Base-by-base conservation (phyloP, 2,888 invertebrate species). In the Scaptomyza polygonia region DNA sequence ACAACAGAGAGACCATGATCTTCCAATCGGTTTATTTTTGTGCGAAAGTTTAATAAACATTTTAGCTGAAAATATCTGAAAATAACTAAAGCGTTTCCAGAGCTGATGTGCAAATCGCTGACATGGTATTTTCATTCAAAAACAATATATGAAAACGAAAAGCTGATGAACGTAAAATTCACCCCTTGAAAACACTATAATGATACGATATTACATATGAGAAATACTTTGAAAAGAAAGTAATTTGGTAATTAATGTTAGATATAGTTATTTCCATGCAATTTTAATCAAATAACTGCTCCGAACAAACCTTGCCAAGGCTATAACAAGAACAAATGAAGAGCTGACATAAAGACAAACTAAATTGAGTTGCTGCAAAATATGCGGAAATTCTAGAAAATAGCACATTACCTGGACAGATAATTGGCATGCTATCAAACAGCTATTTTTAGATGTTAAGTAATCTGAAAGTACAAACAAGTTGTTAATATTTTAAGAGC, bases 101-200 rank as follows among this genome's bases (percentile, higher is more conserved):
- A 64, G 55, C 62, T 51, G 70, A 74, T 74, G 62, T 56, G 62
- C 56, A 61, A 65, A 72, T 54, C 59, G 56, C 69, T 69, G 74
- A 57, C 59, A 70, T 55, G 76, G 67, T 77, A 76, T 77, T 76
- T 77, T 76, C 64, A 77, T 77, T 77, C 73, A 77, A 59, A 61
- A 72, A 62, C 57, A 69, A 49, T 47, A 53, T 34, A 11, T 9
- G 51, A 21, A 39, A 18, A 21, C 5, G 5, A n/a, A 4, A 39
- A 3, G n/a, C 3, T 32, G 30, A 21, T 6, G 36, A 34, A n/a
- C n/a, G n/a, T n/a, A n/a, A n/a, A n/a, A n/a, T n/a, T n/a, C n/a
- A n/a, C n/a, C n/a, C n/a, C n/a, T n/a, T n/a, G n/a, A n/a, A n/a
- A n/a, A n/a, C n/a, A n/a, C n/a, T n/a, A n/a, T n/a, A n/a, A n/a